These are phyloP conservation scores for Malacoraja senta DNA, from an alignment of 2,797 vertebrate species.

Conservation along the genomic window DNA sequence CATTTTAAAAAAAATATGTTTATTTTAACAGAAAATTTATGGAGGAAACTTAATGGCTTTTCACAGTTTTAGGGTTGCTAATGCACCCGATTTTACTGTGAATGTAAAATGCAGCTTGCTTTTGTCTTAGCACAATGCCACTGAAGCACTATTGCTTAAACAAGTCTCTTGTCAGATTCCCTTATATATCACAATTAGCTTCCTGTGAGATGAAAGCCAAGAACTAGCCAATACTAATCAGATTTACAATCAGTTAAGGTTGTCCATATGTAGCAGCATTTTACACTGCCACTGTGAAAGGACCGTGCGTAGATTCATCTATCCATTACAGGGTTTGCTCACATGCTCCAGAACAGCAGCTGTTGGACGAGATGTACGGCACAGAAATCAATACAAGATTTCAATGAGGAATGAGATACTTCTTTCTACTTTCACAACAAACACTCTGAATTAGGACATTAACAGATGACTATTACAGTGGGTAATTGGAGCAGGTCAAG, in stretches of 20 bases:
- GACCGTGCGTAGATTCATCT: not conserved
- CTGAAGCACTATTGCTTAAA: not conserved
- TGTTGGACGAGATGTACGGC: slow-evolving; percentile 26
- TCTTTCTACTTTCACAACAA: slow-evolving; percentile 12
- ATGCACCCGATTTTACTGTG: not conserved
- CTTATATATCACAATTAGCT: slow-evolving; percentile 35
- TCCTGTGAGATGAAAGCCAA: slow-evolving; percentile 39
- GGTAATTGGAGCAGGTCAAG: not conserved
- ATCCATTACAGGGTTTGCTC: not conserved
- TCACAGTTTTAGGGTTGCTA: slow-evolving; percentile 27
- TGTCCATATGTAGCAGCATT: slow-evolving; percentile 8
- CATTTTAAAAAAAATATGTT: no score
- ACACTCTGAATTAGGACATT: not conserved
- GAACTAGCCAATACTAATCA: slow-evolving; percentile 37
- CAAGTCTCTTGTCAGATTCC: slow-evolving; percentile 40
- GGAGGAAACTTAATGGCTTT: not conserved
- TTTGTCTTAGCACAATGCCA: slow-evolving; percentile 35
- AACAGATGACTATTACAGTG: not conserved
- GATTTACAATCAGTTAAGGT: slow-evolving; percentile 35
- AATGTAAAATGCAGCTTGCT: slow-evolving; percentile 34
- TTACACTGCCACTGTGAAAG: slow-evolving; percentile 30
- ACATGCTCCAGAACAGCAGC: slow-evolving; percentile 29
- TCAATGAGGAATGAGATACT: slow-evolving; percentile 24
- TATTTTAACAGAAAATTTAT: not conserved
- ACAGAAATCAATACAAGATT: slow-evolving; percentile 21